Conservation (phyloP, 2,113 vertebrate genomes). For the Passer montanus region DNA sequence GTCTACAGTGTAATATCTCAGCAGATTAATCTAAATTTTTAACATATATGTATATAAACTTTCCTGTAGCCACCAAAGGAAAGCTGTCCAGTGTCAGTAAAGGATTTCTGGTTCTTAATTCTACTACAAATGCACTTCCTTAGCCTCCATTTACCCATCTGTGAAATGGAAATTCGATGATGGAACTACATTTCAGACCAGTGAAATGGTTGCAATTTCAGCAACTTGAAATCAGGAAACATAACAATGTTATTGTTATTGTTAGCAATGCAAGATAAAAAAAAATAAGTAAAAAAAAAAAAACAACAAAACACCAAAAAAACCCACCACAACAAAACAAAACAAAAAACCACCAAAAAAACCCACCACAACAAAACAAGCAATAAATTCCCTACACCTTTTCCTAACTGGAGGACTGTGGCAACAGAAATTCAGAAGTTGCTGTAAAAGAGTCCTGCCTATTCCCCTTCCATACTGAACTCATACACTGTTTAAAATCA, state of each 20-base stretch:
- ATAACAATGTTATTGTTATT: neutral
- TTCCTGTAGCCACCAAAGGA: neutral
- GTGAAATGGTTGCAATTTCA: neutral
- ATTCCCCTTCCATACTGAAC: neutral
- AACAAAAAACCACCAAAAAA: no score
- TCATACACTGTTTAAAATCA: neutral
- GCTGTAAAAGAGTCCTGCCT: neutral
- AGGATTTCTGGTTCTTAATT: neutral
- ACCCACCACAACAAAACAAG: neutral
- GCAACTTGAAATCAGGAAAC: neutral
- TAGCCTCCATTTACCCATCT: neutral
- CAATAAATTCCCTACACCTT: neutral
- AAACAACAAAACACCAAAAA: neutral
- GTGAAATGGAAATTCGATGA: neutral
- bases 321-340: neutral
- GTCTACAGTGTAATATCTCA: neutral
- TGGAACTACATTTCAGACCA: neutral
- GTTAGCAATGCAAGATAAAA: rapidly evolving
- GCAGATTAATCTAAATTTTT: neutral
- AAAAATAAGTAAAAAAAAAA: neutral
- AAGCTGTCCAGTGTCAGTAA: neutral
- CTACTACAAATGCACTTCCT: neutral
- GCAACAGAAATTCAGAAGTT: neutral
- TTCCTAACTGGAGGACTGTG: neutral
- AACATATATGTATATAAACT: neutral